A percentile compares a stretch with the other conserved stretches of the same genome.
phyloP scores from a whole-genome alignment of 2,888 invertebrate species.

The Clusia tigrina region DNA sequence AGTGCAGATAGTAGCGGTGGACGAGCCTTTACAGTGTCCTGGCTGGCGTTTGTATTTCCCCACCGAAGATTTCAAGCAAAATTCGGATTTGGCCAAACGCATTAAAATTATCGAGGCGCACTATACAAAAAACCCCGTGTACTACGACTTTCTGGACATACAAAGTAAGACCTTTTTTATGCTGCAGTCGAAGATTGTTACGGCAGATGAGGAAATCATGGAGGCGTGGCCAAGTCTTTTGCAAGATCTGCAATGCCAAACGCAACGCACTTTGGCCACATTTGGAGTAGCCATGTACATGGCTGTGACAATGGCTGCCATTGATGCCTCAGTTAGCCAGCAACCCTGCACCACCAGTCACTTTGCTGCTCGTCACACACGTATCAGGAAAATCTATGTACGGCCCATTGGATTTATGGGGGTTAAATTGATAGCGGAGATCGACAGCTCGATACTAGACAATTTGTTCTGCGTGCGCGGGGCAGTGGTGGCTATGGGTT shows the following conservation, averaged over 20 bases:
- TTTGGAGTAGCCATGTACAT: conserved; percentile 76
- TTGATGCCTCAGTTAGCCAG: conserved; percentile 26
- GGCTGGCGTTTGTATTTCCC: conserved; percentile 84
- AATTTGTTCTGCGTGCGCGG: conserved; percentile 81
- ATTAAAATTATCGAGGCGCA: conserved; percentile 68
- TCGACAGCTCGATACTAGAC: conserved; percentile 68
- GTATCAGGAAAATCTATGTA: conserved; percentile 62
- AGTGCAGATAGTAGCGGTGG: conserved; percentile 44
- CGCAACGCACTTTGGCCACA: conserved; percentile 73
- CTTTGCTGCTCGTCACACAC: conserved; percentile 40
- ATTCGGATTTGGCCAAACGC: conserved; percentile 66
- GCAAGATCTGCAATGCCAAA: conserved; percentile 73
- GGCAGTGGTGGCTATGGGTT: conserved; percentile 82
- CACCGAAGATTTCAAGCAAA: conserved; percentile 68
- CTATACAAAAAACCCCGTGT: conserved; percentile 54
- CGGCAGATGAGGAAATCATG: conserved; percentile 68
- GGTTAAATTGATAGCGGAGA: conserved; percentile 65
- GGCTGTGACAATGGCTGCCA: conserved; percentile 32
- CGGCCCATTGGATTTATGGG: conserved; percentile 73
- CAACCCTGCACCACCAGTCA: conserved; percentile 18
- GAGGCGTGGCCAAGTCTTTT: conserved; percentile 72
- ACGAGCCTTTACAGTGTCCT: conserved; percentile 65
- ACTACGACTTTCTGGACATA: conserved; percentile 46
- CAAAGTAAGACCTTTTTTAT: conserved; percentile 43
- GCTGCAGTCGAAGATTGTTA: conserved; percentile 69